Conservation (phyloP, 2,888 invertebrate species). For the Notodonta ziczac region DNA sequence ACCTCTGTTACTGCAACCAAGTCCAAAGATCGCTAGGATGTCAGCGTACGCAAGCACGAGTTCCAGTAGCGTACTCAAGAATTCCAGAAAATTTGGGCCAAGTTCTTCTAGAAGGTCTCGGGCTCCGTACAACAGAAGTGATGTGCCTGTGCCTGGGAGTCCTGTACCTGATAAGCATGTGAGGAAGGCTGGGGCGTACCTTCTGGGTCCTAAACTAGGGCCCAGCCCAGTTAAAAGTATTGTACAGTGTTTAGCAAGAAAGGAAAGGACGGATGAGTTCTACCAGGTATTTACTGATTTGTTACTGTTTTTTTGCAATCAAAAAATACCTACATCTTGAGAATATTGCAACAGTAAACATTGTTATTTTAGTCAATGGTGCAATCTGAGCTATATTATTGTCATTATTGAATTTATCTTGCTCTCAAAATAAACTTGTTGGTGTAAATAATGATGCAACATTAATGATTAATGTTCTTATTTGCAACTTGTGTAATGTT, state of each 20-base stretch:
- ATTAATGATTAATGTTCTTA: conserved; percentile 1
- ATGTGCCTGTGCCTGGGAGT: conserved; percentile 80
- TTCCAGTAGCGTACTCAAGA: conserved; percentile 62
- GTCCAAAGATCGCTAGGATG: conserved; percentile 69
- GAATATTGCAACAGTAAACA: not conserved
- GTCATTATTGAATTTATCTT: not conserved
- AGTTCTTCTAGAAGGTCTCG: conserved; percentile 57
- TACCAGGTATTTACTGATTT: conserved; percentile 75
- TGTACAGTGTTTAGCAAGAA: conserved; percentile 89
- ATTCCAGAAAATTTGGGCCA: conserved; percentile 58
- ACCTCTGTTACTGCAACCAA: conserved; percentile 74
- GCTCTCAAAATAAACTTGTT: conserved; percentile 1
- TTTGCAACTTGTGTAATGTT: not conserved
- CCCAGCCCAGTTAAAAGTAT: conserved; percentile 91
- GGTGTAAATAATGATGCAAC: conserved; percentile 26
- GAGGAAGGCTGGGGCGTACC: conserved; percentile 87
- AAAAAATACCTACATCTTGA: not conserved
- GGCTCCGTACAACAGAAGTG: conserved; percentile 60
- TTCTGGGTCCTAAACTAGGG: conserved; percentile 88
- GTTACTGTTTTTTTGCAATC: too few species aligned
- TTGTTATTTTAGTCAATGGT: not conserved
- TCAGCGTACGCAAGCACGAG: conserved; percentile 64
- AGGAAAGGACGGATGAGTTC: conserved; percentile 88
- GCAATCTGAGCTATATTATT: not conserved
- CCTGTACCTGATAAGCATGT: conserved; percentile 80